Percentiles rank a stretch among this genome's conserved stretches.
These are phyloP conservation scores for Halyomorpha halys DNA, from an alignment of 1,140 invertebrate species.

Conservation along the genomic window DNA sequence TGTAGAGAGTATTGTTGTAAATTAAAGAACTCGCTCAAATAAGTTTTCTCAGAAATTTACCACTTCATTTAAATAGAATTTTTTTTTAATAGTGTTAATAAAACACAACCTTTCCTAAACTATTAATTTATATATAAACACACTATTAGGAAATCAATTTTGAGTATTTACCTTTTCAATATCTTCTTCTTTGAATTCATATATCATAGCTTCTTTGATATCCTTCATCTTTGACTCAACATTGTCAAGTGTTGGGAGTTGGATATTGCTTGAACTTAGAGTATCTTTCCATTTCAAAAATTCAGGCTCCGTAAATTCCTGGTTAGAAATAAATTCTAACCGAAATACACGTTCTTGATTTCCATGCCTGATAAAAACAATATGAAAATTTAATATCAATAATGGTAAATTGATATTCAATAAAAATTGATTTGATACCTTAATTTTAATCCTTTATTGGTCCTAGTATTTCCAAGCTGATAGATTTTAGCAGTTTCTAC, in stretches of 20 bases:
- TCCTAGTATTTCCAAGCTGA: slow-evolving; percentile 76
- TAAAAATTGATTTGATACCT: slow-evolving; percentile 35
- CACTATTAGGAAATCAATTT: too few species aligned
- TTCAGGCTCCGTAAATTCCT: slow-evolving; percentile 86
- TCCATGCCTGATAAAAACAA: slow-evolving; percentile 56
- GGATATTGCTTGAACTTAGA: slow-evolving; percentile 61
- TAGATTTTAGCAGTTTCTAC: slow-evolving; percentile 95
- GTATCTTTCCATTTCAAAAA: slow-evolving; percentile 88
- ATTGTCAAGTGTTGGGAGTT: slow-evolving; percentile 72
- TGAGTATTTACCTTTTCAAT: slow-evolving; percentile 49
- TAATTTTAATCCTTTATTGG: slow-evolving; percentile 73
- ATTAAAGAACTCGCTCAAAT: too few species aligned
- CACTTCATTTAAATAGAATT: too few species aligned
- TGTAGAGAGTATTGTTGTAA: too few species aligned
- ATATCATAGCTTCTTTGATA: slow-evolving; percentile 78
- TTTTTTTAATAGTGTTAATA: too few species aligned
- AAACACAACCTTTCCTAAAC: too few species aligned
- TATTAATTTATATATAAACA: too few species aligned
- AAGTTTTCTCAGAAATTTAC: too few species aligned
- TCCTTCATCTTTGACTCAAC: slow-evolving; percentile 78
- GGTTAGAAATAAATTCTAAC: slow-evolving; percentile 96
- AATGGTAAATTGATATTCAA: neutral
- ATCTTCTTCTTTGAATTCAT: slow-evolving; percentile 79
- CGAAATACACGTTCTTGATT: slow-evolving; percentile 84
- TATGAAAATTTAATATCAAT: slow-evolving; percentile 15